Conservation (phyloP, 1,140 invertebrate species). For the Euschistus heros region DNA sequence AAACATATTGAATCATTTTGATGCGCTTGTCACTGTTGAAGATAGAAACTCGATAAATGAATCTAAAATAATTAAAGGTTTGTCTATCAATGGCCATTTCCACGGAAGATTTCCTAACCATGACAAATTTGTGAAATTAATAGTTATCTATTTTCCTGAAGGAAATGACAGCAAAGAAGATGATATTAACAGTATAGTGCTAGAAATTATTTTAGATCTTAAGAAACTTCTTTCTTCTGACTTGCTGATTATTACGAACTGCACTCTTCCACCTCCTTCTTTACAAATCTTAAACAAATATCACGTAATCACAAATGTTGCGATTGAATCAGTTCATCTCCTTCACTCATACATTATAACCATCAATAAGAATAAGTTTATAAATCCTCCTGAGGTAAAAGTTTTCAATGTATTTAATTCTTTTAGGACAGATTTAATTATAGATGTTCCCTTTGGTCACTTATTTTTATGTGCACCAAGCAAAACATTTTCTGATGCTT, state of each 20-base stretch:
- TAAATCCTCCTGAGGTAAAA: neutral
- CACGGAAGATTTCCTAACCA: neutral
- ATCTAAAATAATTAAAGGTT: neutral
- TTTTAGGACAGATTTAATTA: neutral
- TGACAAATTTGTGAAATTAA: neutral
- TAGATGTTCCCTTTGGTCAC: neutral
- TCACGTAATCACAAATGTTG: neutral
- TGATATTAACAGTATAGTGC: neutral
- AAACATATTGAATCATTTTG: neutral
- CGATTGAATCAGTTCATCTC: neutral
- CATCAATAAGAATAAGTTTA: neutral
- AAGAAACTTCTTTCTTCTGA: neutral
- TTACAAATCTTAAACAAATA: conserved; percentile 1
- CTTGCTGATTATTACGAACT: neutral
- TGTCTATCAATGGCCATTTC: neutral
- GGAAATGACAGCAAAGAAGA: neutral
- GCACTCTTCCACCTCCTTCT: neutral
- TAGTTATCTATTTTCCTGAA: neutral
- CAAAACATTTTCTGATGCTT: neutral
- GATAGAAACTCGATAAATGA: neutral
- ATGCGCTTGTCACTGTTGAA: neutral
- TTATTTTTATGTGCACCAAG: neutral
- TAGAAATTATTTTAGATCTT: neutral
- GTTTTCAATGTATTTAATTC: neutral
- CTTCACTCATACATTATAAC: neutral